Evolutionary conservation across 2,888 invertebrate genomes (phyloP).

Genomic region (Dolichopus griseipennis): DNA sequence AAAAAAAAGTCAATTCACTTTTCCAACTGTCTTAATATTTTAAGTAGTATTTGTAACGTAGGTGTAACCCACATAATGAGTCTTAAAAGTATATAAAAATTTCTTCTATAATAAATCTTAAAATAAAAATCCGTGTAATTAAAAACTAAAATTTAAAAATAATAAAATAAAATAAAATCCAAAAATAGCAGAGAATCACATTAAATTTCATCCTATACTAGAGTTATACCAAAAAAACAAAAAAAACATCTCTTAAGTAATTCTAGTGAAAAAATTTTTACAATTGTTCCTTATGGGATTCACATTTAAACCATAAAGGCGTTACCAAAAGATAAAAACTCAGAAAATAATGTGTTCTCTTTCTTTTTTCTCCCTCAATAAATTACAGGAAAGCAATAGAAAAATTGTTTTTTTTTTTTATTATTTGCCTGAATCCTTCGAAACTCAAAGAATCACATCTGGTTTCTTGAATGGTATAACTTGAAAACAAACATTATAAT

Average conservation of each 20-base stretch:
- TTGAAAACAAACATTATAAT: too few species aligned
- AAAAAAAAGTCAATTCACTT: background rate
- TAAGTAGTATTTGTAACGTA: background rate
- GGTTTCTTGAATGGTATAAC: too few species aligned
- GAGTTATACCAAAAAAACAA: too few species aligned
- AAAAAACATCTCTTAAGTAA: too few species aligned
- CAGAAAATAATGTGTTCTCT: background rate
- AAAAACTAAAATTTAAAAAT: background rate
- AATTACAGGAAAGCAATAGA: too few species aligned
- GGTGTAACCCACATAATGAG: background rate
- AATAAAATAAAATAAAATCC: too few species aligned
- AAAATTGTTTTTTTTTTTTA: too few species aligned
- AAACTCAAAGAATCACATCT: too few species aligned
- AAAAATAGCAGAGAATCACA: too few species aligned
- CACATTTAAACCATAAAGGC: background rate
- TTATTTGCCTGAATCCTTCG: too few species aligned
- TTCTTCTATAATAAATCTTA: background rate
- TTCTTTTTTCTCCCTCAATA: background rate
- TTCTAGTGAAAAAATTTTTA: background rate
- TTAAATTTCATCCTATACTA: too few species aligned
- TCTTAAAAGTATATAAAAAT: too few species aligned
- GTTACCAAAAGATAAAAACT: background rate
- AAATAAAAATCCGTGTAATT: slow-evolving; percentile 3
- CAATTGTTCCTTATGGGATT: background rate
- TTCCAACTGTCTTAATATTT: background rate